Percentiles rank a stretch among this genome's conserved stretches.
phyloP scores from a whole-genome alignment of 2,888 invertebrate genomes.

The Clusia tigrina region DNA sequence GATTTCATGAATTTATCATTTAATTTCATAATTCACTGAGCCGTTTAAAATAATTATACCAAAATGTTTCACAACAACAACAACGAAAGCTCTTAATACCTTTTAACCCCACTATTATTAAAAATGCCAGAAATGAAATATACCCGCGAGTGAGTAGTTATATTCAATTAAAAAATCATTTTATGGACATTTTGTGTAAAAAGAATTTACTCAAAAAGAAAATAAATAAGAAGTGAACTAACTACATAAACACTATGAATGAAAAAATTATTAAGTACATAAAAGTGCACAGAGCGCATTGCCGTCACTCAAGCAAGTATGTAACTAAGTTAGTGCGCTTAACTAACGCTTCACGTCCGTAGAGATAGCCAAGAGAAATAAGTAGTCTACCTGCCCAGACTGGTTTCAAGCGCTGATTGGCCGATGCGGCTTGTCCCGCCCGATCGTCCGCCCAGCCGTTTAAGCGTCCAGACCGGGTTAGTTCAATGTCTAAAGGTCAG shows the following conservation, averaged over 20 bases:
- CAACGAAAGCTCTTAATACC: too few species aligned
- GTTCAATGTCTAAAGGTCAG: conserved; percentile 41
- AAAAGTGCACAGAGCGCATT: background rate
- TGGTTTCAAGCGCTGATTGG: background rate
- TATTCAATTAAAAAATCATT: background rate
- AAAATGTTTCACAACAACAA: too few species aligned
- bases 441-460: background rate
- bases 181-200: background rate
- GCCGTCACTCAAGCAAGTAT: background rate
- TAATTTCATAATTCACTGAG: too few species aligned
- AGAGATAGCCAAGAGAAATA: conserved; percentile 6
- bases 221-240: background rate
- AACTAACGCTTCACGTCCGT: too few species aligned
- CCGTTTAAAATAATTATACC: too few species aligned
- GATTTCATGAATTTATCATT: too few species aligned
- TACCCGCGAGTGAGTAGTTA: too few species aligned
- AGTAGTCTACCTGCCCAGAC: background rate
- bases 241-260: background rate
- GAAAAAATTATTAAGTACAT: background rate
- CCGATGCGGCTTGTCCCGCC: background rate
- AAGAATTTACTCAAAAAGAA: too few species aligned
- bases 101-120: too few species aligned
- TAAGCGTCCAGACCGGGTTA: conserved; percentile 5
- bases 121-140: too few species aligned
- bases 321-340: background rate